These are phyloP conservation scores for Tapirus terrestris DNA, from an alignment of 2,113 vertebrate species.

Conservation along the genomic window DNA sequence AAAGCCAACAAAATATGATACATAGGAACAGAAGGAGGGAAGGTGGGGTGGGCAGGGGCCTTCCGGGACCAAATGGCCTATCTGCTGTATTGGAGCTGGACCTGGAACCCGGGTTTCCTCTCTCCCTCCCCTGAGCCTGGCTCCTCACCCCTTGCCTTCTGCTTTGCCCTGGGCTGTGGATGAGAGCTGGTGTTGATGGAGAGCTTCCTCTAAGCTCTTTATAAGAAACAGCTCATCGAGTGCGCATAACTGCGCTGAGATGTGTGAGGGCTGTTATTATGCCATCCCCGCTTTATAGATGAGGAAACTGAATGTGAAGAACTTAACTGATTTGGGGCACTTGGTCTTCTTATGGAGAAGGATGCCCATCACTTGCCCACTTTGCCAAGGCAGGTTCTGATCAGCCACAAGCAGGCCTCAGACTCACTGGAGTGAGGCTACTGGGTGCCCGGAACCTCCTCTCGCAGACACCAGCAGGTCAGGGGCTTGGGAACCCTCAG, in stretches of 20 bases:
- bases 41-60: neutral
- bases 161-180: neutral
- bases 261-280: neutral
- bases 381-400: neutral
- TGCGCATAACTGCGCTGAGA: neutral
- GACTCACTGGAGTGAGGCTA: neutral
- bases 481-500: neutral
- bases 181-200: neutral
- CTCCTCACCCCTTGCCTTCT: neutral
- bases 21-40: neutral
- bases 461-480: neutral
- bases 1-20: slow-evolving; percentile 48
- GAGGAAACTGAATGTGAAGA: neutral
- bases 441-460: neutral
- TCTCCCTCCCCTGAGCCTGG: neutral
- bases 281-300: neutral
- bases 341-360: neutral
- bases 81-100: too few species aligned
- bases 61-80: neutral
- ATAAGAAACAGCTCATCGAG: neutral
- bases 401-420: neutral
- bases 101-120: neutral
- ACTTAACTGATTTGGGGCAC: neutral
- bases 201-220: neutral
- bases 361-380: neutral